Evolutionary conservation across 1,140 invertebrate species (phyloP).

Genomic region (Caenorhabditis elegans): DNA sequence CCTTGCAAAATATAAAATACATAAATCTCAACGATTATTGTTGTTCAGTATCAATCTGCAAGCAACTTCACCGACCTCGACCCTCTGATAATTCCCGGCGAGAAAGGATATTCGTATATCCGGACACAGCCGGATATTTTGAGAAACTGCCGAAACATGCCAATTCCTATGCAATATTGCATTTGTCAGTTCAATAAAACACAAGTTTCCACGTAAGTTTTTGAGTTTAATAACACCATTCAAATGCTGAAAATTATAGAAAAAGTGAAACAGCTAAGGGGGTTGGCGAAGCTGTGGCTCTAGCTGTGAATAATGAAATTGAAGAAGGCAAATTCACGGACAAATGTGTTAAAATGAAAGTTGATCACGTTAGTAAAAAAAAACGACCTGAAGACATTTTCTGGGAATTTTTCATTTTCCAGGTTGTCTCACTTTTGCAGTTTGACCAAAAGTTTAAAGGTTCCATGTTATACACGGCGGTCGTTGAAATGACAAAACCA

Average conservation of each 20-base stretch:
- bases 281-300: not conserved
- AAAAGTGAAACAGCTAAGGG: not conserved
- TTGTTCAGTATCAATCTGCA: slow-evolving; percentile 23
- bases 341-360: not conserved
- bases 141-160: not conserved
- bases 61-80: not conserved
- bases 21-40: too few species aligned
- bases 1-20: too few species aligned
- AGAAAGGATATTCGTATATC: slow-evolving; percentile 8
- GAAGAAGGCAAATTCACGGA: not conserved
- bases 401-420: not conserved
- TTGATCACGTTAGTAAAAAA: not conserved
- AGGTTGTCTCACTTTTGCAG: not conserved
- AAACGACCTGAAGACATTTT: not conserved
- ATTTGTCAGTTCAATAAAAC: slow-evolving; percentile 25
- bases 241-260: not conserved
- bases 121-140: not conserved
- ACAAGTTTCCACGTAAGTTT: not conserved
- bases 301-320: not conserved
- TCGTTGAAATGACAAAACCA: not conserved
- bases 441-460: not conserved
- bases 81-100: not conserved
- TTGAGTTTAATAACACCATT: not conserved
- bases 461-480: not conserved
- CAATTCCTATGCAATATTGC: slow-evolving; percentile 33